Percentiles rank a stretch among this genome's conserved stretches.
Evolutionary conservation across 2,113 vertebrate genomes (phyloP).

Genomic region (Parus major): DNA sequence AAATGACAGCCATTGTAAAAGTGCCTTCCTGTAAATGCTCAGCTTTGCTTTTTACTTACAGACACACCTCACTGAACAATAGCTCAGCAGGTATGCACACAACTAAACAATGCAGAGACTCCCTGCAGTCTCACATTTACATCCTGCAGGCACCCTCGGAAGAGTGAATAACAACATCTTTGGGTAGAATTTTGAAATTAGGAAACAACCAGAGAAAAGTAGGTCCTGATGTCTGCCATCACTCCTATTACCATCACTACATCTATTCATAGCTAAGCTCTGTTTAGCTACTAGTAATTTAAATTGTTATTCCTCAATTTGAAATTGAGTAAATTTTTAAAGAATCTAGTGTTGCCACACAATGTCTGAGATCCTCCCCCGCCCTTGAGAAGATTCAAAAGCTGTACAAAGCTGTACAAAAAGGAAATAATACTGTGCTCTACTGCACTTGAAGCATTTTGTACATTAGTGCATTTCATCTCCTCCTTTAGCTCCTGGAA

Average conservation of each 20-base stretch:
- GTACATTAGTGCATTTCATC: background rate
- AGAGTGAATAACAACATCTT: background rate
- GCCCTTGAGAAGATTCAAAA: background rate
- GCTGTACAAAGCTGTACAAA: background rate
- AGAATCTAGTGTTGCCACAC: background rate
- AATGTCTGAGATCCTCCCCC: background rate
- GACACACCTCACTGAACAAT: conserved; percentile 83
- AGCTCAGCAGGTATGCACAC: conserved; percentile 73
- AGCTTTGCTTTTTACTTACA: conserved; percentile 66
- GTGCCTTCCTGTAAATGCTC: conserved; percentile 49
- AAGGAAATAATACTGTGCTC: background rate
- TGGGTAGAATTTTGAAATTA: background rate
- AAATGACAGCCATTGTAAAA: conserved; percentile 48
- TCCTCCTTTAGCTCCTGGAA: background rate
- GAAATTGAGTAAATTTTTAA: background rate
- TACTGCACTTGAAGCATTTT: background rate
- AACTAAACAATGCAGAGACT: conserved; percentile 4
- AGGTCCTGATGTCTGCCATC: background rate
- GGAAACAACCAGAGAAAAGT: background rate
- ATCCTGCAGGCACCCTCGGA: conserved; percentile 28
- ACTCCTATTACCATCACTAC: background rate
- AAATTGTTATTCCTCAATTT: background rate
- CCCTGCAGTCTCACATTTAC: background rate
- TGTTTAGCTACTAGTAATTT: background rate
- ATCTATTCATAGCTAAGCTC: background rate